Conservation (phyloP, 2,797 vertebrate species). For the Pteronotus mesoamericanus region DNA sequence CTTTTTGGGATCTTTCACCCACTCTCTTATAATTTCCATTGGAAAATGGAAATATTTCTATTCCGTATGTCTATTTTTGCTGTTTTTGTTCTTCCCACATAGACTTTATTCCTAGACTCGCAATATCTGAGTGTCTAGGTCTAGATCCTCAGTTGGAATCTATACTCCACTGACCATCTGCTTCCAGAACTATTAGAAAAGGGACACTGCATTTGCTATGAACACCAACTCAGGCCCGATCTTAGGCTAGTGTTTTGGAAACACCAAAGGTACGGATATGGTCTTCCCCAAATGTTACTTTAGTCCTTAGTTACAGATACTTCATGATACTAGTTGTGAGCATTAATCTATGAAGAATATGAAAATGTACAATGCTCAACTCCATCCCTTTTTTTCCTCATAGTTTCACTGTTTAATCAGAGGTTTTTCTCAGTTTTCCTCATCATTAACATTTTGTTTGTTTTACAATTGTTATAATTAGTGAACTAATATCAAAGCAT, state of each 20-base stretch:
- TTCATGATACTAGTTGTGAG: neutral
- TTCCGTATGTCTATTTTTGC: neutral
- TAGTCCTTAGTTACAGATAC: conserved; percentile 9
- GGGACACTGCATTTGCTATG: neutral
- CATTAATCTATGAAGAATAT: conserved; percentile 24
- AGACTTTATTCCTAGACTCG: neutral
- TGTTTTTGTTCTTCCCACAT: neutral
- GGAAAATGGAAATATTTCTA: neutral
- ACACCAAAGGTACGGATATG: neutral
- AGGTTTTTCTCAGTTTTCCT: no score
- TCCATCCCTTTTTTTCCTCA: no score
- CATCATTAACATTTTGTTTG: no score
- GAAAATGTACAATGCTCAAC: neutral
- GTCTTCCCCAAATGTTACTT: neutral
- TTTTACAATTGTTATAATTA: no score
- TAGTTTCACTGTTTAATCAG: no score
- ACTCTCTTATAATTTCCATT: neutral
- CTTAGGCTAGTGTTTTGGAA: conserved; percentile 10
- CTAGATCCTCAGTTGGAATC: neutral
- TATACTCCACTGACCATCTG: neutral
- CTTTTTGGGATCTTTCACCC: neutral
- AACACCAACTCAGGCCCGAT: neutral
- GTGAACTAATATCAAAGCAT: no score
- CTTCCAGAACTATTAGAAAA: neutral
- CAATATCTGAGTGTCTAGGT: neutral